Base-by-base conservation (phyloP, 2,113 vertebrate genomes). In the Alectura lathami region DNA sequence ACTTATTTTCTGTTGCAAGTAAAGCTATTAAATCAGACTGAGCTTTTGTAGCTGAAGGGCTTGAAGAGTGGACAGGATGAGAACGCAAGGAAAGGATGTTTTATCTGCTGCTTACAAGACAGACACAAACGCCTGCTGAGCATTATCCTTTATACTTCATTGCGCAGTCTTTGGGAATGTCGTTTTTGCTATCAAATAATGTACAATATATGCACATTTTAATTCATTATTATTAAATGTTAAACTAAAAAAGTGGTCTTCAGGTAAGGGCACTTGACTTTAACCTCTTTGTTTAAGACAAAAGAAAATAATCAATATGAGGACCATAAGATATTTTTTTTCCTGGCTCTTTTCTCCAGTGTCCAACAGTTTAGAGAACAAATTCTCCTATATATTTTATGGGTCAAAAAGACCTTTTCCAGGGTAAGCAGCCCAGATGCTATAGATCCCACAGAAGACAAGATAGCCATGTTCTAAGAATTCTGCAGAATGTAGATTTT, bases 11-110 rank as follows among this genome's bases (percentile, higher is more conserved):
- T 38, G 27, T 79, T 79, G 50, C 57, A 92, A 86, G 72, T 74
- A 93, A 96, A 96, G 60, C 78, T 95, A 50, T 83, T 92, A 94
- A 95, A 81, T 64, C 40, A 86, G 79, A 67, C 83, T 75, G 17
- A 82, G 32, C 36, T 84, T 91, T 91, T 88, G 53, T 72, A 88
- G 43, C 56, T 90, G 69, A 90, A 91, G 48, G 67, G 48, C 40
- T 83, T 75, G 60, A 15, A 83, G 60, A 84, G 30, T 72, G n/a
- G 43, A 78, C 90, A 68, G 51, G 54, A 89, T 66, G 50, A 90
- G 80, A 94, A 91, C 32, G 29, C 47, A 94, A 94, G 56, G 75
- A 83, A 92, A 57, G 42, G 43, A 47, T 94, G 87, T 85, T 95
- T 93, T 89, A 91, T 89, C 79, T 92, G 50, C 22, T 60, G 21